Evolutionary conservation across 1,140 invertebrate species (phyloP), one percentile per base, ranked within the genome.

Genomic region (Drosophila yakuba): DNA sequence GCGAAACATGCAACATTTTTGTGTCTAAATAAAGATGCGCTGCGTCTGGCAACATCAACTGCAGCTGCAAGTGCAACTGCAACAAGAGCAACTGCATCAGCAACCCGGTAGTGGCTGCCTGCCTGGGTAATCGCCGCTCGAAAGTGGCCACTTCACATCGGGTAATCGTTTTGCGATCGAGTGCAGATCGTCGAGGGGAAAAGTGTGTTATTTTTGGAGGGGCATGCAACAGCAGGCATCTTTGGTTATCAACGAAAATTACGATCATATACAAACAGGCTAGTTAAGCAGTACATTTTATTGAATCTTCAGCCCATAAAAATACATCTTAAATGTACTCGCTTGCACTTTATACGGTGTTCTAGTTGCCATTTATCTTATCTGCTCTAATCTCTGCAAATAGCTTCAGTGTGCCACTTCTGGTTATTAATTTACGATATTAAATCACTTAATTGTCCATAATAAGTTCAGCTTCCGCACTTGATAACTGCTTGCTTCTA

Each of bases 1-100:
- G 79, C 84, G 80, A 83, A 88, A 78, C 84, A 89, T 89, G 84
- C 84, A 84, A 90, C 84, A 89, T 89, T 89, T 80, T 89, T 89
- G 62, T 89, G 84, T 73, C 84, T 89, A 89, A 89, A 89, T 90
- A 89, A 89, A 89, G 84, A 89, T 89, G 85, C 80, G 77, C 69
- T 86, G 84, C 48, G 78, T 74, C 78, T 57, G 73, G 67, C 76
- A 68, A 62, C 81, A 84, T 43, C 79, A 68, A n/a, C 66, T 54
- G 20, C 44, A 20, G 20, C 20, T 20, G 20, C 20, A 20, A 20
- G 20, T 17, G 10, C 56, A 23, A 15, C 50, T 32, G 23, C 66
- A 58, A 25, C 78, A 62, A 52, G 59, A 60, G 52, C 69, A 74
- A 75, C 64, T 44, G 60, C 69, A 74, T 72, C 64, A 41, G 60